Conservation (phyloP, 2,888 invertebrate genomes). For the Zaprionus obscuricornis region DNA sequence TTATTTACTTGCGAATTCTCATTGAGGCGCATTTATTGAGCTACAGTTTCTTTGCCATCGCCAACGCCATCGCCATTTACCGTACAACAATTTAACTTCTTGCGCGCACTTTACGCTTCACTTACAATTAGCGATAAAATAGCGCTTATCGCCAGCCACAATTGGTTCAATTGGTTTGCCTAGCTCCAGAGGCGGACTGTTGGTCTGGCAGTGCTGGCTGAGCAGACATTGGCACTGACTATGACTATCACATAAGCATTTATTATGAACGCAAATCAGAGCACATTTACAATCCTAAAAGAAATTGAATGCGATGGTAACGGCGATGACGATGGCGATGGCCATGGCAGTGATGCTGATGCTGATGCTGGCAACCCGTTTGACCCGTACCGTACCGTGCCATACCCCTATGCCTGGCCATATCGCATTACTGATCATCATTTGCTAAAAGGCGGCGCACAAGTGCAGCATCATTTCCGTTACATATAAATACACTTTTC, state of each 20-base stretch:
- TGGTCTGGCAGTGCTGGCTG: not conserved
- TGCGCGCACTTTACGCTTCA: slow-evolving; percentile 52
- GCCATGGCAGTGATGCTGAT: no score
- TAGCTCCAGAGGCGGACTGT: slow-evolving; percentile 4
- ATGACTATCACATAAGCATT: slow-evolving; percentile 51
- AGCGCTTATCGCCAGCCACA: slow-evolving; percentile 56
- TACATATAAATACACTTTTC: slow-evolving; percentile 77
- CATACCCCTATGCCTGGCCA: slow-evolving; percentile 3
- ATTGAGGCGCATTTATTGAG: slow-evolving; percentile 34
- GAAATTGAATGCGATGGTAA: slow-evolving; percentile 30
- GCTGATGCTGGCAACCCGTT: slow-evolving; percentile 42
- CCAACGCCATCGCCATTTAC: no score
- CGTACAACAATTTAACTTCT: no score
- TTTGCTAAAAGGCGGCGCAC: slow-evolving; percentile 63
- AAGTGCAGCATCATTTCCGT: slow-evolving; percentile 77
- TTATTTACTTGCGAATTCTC: slow-evolving; percentile 47
- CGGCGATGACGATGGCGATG: no score
- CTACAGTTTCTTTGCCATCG: no score
- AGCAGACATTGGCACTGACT: slow-evolving; percentile 5
- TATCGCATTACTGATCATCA: slow-evolving; percentile 62
- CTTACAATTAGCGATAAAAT: slow-evolving; percentile 70
- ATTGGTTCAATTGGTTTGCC: no score
- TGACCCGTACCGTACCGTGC: slow-evolving; percentile 16
- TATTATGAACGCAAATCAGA: slow-evolving; percentile 60
- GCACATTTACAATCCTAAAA: slow-evolving; percentile 39